Conservation (phyloP, 2,113 vertebrate genomes). For the Meles meles region DNA sequence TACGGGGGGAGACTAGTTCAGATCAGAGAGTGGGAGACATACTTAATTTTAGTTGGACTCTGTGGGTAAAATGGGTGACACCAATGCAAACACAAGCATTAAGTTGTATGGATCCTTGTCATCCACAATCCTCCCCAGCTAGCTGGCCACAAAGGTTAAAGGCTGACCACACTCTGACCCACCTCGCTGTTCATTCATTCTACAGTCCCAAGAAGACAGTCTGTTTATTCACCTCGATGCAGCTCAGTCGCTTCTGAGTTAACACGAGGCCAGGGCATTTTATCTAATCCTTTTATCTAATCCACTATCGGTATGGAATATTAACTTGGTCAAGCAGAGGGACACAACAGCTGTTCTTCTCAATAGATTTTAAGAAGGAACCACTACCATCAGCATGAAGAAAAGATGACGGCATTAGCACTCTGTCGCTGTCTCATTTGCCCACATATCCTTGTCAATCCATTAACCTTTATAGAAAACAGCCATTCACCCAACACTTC, state of each 20-base stretch:
- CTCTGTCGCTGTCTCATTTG: neutral
- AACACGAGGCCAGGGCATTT: neutral
- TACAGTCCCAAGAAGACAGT: neutral
- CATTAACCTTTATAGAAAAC: neutral
- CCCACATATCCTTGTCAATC: neutral
- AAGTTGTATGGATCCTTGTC: neutral
- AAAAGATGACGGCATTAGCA: neutral
- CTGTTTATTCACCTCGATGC: neutral
- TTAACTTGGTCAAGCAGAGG: neutral
- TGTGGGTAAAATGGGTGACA: neutral
- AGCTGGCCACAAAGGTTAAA: neutral
- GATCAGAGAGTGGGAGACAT: neutral
- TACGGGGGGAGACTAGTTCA: neutral
- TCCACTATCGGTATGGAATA: neutral
- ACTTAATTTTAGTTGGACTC: neutral
- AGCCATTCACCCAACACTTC: neutral
- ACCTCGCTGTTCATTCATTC: neutral
- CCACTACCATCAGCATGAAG: neutral
- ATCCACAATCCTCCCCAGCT: neutral
- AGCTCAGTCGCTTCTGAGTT: neutral
- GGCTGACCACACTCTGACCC: neutral
- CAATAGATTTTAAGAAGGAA: constrained; percentile 9
- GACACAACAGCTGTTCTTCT: neutral
- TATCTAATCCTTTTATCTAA: neutral
- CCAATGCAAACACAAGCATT: neutral